These are phyloP conservation scores for Ceyx melanurus DNA, from an alignment of 2,113 vertebrate genomes.

Conservation along the genomic window DNA sequence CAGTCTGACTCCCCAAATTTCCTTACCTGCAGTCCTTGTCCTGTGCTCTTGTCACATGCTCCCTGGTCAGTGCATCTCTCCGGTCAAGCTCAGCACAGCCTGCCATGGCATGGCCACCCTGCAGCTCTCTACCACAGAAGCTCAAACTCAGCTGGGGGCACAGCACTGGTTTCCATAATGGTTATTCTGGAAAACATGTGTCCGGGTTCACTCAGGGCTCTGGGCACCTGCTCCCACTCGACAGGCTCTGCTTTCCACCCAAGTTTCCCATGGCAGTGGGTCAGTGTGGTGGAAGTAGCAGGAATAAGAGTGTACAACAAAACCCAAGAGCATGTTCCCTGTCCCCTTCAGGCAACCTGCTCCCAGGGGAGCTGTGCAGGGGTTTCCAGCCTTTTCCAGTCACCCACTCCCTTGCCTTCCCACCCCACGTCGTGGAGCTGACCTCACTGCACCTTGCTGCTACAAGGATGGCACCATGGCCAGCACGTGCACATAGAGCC, in stretches of 20 bases:
- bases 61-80: not conserved
- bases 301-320: not conserved
- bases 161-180: fast-evolving
- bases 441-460: not conserved
- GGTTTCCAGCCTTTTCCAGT: not conserved
- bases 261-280: fast-evolving
- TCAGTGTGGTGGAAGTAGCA: not conserved
- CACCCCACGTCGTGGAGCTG: fast-evolving
- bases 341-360: fast-evolving
- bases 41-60: not conserved
- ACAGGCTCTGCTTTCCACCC: not conserved
- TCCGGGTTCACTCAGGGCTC: not conserved
- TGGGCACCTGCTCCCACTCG: not conserved
- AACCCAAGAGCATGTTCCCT: not conserved
- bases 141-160: fast-evolving
- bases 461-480: fast-evolving
- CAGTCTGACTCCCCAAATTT: not conserved
- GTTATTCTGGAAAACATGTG: fast-evolving
- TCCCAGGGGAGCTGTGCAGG: fast-evolving
- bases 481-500: fast-evolving
- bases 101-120: fast-evolving
- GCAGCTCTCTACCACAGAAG: fast-evolving
- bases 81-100: fast-evolving
- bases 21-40: fast-evolving
- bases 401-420: fast-evolving